Evolutionary conservation across 1,140 invertebrate species (phyloP).

Genomic region (Lanistes nyassanus): DNA sequence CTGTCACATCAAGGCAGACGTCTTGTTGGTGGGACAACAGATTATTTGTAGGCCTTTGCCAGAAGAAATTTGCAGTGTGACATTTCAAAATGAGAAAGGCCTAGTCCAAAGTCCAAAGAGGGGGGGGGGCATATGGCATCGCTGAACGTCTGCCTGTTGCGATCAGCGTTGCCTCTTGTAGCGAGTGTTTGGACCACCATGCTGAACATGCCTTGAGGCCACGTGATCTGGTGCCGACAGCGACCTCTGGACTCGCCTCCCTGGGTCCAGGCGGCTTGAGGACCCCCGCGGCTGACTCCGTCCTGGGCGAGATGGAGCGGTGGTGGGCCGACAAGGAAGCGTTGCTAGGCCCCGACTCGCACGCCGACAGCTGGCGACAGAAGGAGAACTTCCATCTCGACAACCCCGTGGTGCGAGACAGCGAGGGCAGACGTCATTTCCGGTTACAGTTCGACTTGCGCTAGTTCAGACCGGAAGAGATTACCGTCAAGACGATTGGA

Average conservation of each 20-base stretch:
- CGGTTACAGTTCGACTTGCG: conserved; percentile 78
- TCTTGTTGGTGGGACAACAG: too few relatives aligned
- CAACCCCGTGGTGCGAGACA: conserved; percentile 49
- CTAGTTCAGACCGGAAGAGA: conserved; percentile 85
- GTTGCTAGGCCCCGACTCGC: conserved; percentile 7
- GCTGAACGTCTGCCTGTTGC: too few relatives aligned
- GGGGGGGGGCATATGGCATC: too few relatives aligned
- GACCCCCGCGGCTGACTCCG: not conserved
- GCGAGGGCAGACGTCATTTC: conserved; percentile 49
- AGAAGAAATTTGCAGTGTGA: too few relatives aligned
- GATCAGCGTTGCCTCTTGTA: too few relatives aligned
- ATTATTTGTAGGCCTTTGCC: too few relatives aligned
- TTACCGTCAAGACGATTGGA: conserved; percentile 88
- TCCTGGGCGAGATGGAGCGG: not conserved
- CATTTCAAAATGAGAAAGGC: too few relatives aligned
- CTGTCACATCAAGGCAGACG: too few relatives aligned
- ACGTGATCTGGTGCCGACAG: not conserved
- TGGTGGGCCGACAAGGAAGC: not conserved
- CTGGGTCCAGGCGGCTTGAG: not conserved
- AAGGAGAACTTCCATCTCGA: conserved; percentile 56
- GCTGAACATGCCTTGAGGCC: not conserved
- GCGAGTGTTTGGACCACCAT: not conserved
- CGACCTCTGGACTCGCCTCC: not conserved
- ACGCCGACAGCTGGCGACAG: conserved; percentile 39
- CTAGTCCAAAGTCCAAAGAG: too few relatives aligned